Evolutionary conservation across 1,140 invertebrate genomes (phyloP), one percentile per base, ranked within the genome.

Genomic region (Capitella teleta): DNA sequence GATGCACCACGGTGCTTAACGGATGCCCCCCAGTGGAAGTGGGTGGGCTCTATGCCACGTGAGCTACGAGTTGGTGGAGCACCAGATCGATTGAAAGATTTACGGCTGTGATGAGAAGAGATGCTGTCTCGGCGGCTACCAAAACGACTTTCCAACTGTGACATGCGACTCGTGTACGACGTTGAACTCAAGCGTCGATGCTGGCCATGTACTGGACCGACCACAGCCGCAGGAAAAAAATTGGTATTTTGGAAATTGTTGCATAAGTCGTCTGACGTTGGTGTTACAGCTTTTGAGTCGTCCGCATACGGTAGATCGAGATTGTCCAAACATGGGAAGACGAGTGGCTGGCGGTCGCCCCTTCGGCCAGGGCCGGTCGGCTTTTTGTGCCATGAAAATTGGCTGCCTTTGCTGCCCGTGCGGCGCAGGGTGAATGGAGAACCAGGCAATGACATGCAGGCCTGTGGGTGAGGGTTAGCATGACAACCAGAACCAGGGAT

Each of bases 241-340:
- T 53, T 46, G 43, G 52, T 47, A 48, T 49, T 51, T 23, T 57
- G 61, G 46, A 61, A 57, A n/a, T n/a, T n/a, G 57, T 63, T 68
- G 62, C 62, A 69, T 65, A 71, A 58, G 54, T 96, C 91, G 76
- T 96, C 93, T 45, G 89, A 94, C 86, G 94, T 93, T 12, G 93
- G 93, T 38, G 92, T 97, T 2, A 95, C 92, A 43, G 92, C 93
- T 64, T 91, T 91, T 40, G 90, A 95, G 71, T 96, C 92, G 70
- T 97, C 93, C 24, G 91, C 92, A 71, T 91, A 97, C 14, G 93
- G 93, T 61, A 97, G 79, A 72, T 95, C 89, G 71, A 94, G 86
- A 49, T 89, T 90, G 70, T 96, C 92, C 64, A 94, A 77, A 76
- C 92, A 93, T 45, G 88, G 92, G 45, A 93, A 76, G 37, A 96